Base-by-base conservation (phyloP, 2,888 invertebrate species). In the Lasioglossum morio region DNA sequence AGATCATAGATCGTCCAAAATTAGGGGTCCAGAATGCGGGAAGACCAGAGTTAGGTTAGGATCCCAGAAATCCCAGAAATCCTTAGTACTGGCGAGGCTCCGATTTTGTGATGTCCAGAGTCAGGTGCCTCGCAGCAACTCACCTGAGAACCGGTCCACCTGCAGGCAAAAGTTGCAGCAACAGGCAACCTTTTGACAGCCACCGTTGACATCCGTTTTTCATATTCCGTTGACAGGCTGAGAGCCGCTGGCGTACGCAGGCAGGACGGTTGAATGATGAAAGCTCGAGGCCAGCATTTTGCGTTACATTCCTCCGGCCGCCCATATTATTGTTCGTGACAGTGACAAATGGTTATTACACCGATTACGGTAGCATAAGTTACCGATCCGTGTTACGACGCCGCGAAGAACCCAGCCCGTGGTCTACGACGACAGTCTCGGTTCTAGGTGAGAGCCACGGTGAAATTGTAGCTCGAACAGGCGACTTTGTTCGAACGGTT, bases 331-430 rank as follows among this genome's bases (percentile, higher is more conserved):
- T 78, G 77, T 75, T 60, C 60, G 78, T 60, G 81, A 70, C 88
- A 79, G 81, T 81, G 84, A 86, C 79, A 88, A 85, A 85, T 81
- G 78, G 80, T 87, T 78, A 72, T 77, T 87, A 70, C 53, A 85
- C 72, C 75, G 88, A 87, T 84, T 79, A 72, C 63, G 70, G 66
- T 53, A 48, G 72, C 40, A n/a, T n/a, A 69, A 63, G 69, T 78
- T 40, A 57, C 63, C 63, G 43, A 75, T 60, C 75, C 63, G 16
- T 30, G 27, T 63, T 63, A 30, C 34, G 66, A 66, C 19, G 34
- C 10, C 66, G 66, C 66, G 66, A 23, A 66, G 34, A 8, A 34
- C 4, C 19, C 10, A 1, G 1, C 16, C 14, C 8, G 10, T 53
- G 3, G 53, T 53, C 53, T 53, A 10, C 23, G 16, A 16, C 7